phyloP scores from a whole-genome alignment of 2,113 vertebrate genomes.

The Andinoacara biseriatus region DNA sequence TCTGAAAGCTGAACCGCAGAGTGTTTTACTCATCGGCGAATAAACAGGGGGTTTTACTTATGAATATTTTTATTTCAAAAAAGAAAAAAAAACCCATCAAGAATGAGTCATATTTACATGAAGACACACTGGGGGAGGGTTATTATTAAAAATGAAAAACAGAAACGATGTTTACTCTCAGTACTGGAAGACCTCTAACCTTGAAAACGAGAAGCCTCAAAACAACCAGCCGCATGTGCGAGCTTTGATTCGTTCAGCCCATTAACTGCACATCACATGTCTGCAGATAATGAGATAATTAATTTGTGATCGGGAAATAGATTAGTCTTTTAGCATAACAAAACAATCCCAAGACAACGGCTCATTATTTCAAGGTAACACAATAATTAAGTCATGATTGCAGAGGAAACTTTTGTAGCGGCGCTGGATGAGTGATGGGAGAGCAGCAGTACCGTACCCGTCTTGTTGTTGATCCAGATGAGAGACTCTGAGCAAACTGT shows the following conservation, averaged over 20 bases:
- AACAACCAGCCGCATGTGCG: background rate
- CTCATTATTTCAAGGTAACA: constrained; percentile 17
- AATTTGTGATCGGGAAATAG: background rate
- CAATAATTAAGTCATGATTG: constrained; percentile 7
- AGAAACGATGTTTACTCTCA: background rate
- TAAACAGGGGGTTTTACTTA: background rate
- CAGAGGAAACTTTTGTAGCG: background rate
- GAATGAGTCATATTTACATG: background rate
- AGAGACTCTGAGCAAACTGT: constrained; percentile 87
- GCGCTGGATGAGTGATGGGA: background rate
- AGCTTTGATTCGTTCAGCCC: background rate
- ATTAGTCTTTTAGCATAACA: constrained; percentile 2
- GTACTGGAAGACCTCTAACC: background rate
- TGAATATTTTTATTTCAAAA: background rate
- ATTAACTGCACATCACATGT: background rate
- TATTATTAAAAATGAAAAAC: background rate
- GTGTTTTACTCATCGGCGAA: background rate
- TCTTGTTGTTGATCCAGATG: constrained; percentile 97
- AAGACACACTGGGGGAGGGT: background rate
- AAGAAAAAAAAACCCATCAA: background rate
- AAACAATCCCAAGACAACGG: constrained; percentile 6
- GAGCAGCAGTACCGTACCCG: constrained; percentile 80
- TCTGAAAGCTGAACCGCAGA: background rate
- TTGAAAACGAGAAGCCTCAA: background rate
- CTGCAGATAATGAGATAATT: constrained; percentile 21